These are phyloP conservation scores for Hydrozoanthus tunicans DNA, from an alignment of 64 coral and sea anemone genomes.

Conservation along the genomic window DNA sequence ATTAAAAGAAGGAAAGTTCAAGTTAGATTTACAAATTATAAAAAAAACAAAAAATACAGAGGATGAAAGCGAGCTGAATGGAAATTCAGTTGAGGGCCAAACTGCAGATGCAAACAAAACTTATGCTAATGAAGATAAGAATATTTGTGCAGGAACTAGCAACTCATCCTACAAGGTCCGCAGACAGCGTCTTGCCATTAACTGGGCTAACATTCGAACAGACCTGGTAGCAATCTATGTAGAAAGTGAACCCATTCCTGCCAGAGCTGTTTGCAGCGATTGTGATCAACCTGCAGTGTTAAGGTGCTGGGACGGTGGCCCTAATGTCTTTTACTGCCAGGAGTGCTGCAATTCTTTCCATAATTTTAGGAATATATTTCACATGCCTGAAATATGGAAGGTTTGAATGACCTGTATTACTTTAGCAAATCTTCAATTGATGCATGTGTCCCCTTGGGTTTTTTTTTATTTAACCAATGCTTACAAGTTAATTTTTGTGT, in stretches of 20 bases:
- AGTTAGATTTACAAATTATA: not conserved
- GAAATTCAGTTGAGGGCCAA: constrained; percentile 3
- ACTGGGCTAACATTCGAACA: constrained; percentile 41
- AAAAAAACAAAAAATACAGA: constrained; percentile 4
- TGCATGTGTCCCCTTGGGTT: too few relatives aligned
- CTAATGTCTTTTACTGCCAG: constrained; percentile 25
- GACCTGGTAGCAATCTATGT: constrained; percentile 7
- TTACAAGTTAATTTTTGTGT: constrained; percentile 1
- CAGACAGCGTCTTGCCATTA: constrained; percentile 16
- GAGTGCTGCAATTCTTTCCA: constrained; percentile 31
- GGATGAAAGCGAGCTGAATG: constrained; percentile 20
- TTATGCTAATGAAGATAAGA: constrained; percentile 7
- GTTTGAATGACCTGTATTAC: constrained; percentile 3
- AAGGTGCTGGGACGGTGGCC: constrained; percentile 29
- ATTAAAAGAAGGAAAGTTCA: constrained; percentile 22
- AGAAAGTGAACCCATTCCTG: constrained; percentile 14
- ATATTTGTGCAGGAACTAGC: constrained; percentile 20
- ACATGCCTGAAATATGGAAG: constrained; percentile 29
- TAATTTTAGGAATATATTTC: constrained; percentile 35
- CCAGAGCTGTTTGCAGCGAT: constrained; percentile 5
- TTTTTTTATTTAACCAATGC: not conserved
- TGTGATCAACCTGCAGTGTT: not conserved
- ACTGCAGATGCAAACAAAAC: not conserved
- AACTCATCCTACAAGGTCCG: constrained; percentile 7
- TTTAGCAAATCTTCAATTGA: not conserved